Evolutionary conservation across 1,140 invertebrate species (phyloP).

Genomic region (Antheraea mylitta): DNA sequence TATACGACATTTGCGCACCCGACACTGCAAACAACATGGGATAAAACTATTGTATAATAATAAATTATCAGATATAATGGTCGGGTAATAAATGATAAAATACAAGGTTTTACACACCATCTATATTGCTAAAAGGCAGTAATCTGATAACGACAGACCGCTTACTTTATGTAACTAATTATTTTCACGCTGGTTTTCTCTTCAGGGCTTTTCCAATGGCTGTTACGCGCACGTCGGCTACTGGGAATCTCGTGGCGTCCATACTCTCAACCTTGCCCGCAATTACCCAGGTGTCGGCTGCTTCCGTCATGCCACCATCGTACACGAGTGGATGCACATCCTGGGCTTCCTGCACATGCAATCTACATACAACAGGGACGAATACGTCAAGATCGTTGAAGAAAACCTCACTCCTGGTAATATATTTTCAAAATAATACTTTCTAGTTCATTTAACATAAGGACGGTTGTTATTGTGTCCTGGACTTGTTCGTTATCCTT

Average conservation of each 20-base stretch:
- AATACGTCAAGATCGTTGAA: slow-evolving; percentile 83
- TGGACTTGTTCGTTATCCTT: no score
- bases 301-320: slow-evolving; percentile 76
- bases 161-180: no score
- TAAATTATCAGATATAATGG: no score
- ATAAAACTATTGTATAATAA: no score
- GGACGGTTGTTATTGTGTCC: no score
- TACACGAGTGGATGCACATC: slow-evolving; percentile 86
- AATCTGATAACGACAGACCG: no score
- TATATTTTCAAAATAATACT: background rate
- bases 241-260: slow-evolving; percentile 47
- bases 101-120: no score
- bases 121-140: no score
- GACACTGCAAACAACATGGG: no score
- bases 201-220: slow-evolving; percentile 64
- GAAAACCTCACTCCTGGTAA: slow-evolving; percentile 81
- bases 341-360: slow-evolving; percentile 89
- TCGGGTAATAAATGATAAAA: no score
- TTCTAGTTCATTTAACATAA: background rate
- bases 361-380: slow-evolving; percentile 83
- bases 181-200: no score
- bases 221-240: slow-evolving; percentile 78
- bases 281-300: slow-evolving; percentile 69
- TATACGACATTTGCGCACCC: no score
- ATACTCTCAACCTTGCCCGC: slow-evolving; percentile 73